A percentile compares a stretch with the other conserved stretches of the same genome.
phyloP scores from a whole-genome alignment of 2,113 vertebrate genomes.

The Pao palembangensis region DNA sequence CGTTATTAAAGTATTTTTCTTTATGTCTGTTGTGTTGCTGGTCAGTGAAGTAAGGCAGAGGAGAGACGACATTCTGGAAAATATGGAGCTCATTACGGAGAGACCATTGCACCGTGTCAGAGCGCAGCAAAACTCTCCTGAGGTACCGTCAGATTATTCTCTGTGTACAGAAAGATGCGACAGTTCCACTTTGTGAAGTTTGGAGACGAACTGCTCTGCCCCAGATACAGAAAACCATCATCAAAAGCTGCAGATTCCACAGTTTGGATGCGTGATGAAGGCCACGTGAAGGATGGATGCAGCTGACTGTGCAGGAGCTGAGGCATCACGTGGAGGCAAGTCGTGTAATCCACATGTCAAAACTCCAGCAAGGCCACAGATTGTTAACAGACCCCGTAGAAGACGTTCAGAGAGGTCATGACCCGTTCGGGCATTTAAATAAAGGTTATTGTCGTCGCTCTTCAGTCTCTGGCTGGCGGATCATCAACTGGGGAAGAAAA shows the following conservation, averaged over 20 bases:
- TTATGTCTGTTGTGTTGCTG: slow-evolving; percentile 11
- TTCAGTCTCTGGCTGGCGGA: slow-evolving; percentile 52
- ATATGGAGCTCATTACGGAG: slow-evolving; percentile 12
- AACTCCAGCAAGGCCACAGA: slow-evolving; percentile 22
- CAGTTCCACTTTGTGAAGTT: background rate
- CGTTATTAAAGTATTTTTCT: slow-evolving; percentile 40
- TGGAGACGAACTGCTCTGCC: background rate
- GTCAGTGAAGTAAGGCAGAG: background rate
- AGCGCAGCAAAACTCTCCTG: slow-evolving; percentile 32
- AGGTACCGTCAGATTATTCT: slow-evolving; percentile 36
- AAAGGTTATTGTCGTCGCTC: background rate
- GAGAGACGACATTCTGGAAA: slow-evolving; percentile 1
- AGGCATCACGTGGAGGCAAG: slow-evolving; percentile 3
- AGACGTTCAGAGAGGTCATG: slow-evolving; percentile 25
- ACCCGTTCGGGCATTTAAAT: background rate
- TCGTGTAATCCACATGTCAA: slow-evolving; percentile 7
- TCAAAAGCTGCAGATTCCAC: slow-evolving; percentile 9
- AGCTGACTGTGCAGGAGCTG: background rate
- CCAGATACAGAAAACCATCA: too few species aligned
- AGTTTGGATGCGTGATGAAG: background rate
- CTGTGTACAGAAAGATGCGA: too few species aligned
- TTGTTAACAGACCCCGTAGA: slow-evolving; percentile 12
- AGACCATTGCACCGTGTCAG: slow-evolving; percentile 21
- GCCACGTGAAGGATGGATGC: background rate
- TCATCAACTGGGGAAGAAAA: slow-evolving; percentile 23